A percentile compares a stretch with the other conserved stretches of the same genome.
These are phyloP conservation scores for Notarius quadriscutis DNA, from an alignment of 2,113 vertebrate genomes.

Conservation along the genomic window DNA sequence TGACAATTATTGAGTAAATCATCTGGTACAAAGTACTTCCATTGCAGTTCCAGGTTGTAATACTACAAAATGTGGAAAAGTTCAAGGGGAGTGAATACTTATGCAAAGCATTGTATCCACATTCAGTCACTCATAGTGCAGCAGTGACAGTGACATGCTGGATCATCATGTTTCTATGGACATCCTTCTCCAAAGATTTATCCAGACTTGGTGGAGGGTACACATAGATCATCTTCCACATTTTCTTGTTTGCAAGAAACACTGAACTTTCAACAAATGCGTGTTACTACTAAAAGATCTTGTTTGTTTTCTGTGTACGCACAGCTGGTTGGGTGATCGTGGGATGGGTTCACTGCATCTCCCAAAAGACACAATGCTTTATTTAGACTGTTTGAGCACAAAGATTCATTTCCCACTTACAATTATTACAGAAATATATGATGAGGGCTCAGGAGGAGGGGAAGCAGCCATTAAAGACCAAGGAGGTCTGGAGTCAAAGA, in stretches of 20 bases:
- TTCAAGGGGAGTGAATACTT: neutral
- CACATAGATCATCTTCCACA: neutral
- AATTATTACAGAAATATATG: neutral
- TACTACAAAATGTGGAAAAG: neutral
- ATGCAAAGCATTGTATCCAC: neutral
- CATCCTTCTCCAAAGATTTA: neutral
- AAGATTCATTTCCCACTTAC: conserved; percentile 7
- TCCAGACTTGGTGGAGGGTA: neutral
- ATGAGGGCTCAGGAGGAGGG: neutral
- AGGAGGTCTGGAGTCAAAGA: neutral
- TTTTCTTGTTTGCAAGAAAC: conserved; percentile 17
- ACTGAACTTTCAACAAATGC: neutral
- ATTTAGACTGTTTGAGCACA: conserved; percentile 21
- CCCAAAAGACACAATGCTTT: conserved; percentile 4
- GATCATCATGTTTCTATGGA: neutral
- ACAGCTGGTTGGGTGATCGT: conserved; percentile 1
- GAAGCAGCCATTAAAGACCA: neutral
- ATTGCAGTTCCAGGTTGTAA: neutral
- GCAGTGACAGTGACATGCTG: neutral
- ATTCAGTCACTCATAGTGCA: neutral
- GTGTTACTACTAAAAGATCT: neutral
- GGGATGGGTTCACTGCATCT: neutral
- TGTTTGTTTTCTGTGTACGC: neutral
- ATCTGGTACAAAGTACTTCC: neutral
- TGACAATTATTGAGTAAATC: neutral